These are phyloP conservation scores for Apolygus lucorum DNA, from an alignment of 1,140 invertebrate species.

Conservation along the genomic window DNA sequence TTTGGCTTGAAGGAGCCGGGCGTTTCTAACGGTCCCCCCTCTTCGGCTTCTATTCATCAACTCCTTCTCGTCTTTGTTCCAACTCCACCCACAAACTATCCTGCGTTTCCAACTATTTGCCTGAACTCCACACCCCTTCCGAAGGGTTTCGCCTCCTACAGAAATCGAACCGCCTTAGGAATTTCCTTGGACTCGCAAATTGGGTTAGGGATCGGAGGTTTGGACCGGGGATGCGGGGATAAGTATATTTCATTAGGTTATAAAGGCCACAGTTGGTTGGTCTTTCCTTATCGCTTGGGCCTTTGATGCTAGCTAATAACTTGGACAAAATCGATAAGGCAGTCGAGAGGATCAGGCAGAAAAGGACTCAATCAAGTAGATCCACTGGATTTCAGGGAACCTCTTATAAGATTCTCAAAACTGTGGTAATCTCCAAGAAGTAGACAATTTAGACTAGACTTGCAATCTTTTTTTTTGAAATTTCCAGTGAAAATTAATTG, in stretches of 20 bases:
- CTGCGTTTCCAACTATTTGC: neutral
- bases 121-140: neutral
- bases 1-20: conserved; percentile 3
- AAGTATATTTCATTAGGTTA: conserved; percentile 15
- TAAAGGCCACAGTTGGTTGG: conserved; percentile 7
- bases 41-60: conserved; percentile 17
- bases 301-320: conserved; percentile 10
- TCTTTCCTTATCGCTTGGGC: neutral
- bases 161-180: neutral
- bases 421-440: too few species aligned
- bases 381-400: too few species aligned
- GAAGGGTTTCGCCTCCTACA: neutral
- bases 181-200: neutral
- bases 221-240: too few species aligned
- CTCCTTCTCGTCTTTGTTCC: conserved; percentile 19
- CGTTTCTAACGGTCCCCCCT: neutral
- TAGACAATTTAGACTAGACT: too few species aligned
- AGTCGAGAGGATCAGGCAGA: neutral
- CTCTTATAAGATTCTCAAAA: too few species aligned
- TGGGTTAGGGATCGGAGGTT: neutral
- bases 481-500: too few species aligned
- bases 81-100: conserved; percentile 16
- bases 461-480: too few species aligned
- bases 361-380: too few species aligned
- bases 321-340: neutral